Evolutionary conservation across 2,888 invertebrate species (phyloP), one percentile per base, ranked within the genome.

Genomic region (Lochmaea crataegi): DNA sequence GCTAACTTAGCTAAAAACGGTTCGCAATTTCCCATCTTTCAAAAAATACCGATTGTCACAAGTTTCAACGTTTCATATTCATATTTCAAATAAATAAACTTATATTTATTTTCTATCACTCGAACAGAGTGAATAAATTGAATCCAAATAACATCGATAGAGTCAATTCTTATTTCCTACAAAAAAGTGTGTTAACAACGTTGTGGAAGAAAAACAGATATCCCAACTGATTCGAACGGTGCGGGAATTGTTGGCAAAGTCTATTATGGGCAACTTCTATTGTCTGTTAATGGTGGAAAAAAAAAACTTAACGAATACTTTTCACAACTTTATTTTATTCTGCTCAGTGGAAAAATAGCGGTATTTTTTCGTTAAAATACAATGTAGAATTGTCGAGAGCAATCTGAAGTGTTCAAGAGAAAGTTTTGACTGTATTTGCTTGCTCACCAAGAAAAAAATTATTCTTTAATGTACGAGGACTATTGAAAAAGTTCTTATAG

Each of bases 201-300:
- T 32, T 41, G 56, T 63, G 45, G 42, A 63, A 64, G 48, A 71
- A 71, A 70, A 72, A 74, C 68, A 65, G 51, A 53, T 69, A 68
- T 77, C 72, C 75, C 72, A 72, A 67, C 68, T 51, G 65, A 69
- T 64, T 72, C 56, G 58, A 75, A 68, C 73, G 74, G 57, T 72
- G 42, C 70, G 72, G 67, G 60, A 68, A 68, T 67, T 74, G 71
- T 74, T 68, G 42, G 65, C 56, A 73, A 69, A 72, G 73, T 77
- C 77, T 73, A 75, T 75, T 75, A 72, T 71, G 72, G 73, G 71
- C 75, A 73, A 70, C 71, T 73, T 68, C 61, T 60, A 76, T 77
- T 77, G 77, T 77, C 71, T 73, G 71, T 65, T 75, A 77, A 77
- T 74, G 75, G 75, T 72, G 65, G 65, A 68, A 75, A 77, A 77